Conservation (phyloP, 1,140 invertebrate species). For the Pogonomyrmex barbatus region DNA sequence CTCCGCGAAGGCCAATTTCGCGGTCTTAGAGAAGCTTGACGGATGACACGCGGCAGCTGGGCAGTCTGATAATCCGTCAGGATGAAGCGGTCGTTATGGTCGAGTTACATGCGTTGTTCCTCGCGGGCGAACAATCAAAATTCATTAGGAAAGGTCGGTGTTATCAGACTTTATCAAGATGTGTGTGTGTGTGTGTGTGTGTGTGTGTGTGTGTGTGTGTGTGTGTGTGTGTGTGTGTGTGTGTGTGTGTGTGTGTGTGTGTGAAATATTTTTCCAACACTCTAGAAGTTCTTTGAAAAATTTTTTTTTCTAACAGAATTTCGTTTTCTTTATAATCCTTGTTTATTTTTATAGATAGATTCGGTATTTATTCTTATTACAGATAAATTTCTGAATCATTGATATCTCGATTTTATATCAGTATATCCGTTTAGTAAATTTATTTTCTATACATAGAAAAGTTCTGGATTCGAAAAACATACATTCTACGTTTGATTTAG, state of each 20-base stretch:
- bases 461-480: background rate
- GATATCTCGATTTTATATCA: background rate
- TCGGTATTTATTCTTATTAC: background rate
- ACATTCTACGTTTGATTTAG: background rate
- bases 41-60: slow-evolving; percentile 49
- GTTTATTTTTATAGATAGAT: slow-evolving; percentile 9
- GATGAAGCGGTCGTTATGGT: slow-evolving; percentile 56
- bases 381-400: background rate
- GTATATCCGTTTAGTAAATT: background rate
- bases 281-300: background rate
- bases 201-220: too few species aligned
- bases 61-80: slow-evolving; percentile 13
- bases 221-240: too few species aligned
- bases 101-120: slow-evolving; percentile 7
- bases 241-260: too few species aligned
- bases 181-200: too few species aligned
- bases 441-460: background rate
- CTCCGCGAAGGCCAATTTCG: slow-evolving; percentile 50
- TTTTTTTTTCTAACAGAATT: background rate
- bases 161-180: background rate
- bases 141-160: background rate
- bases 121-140: background rate
- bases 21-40: slow-evolving; percentile 50
- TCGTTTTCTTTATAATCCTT: background rate
- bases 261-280: background rate